Conservation (phyloP, 2,888 invertebrate species). For the Leuctra nigra region DNA sequence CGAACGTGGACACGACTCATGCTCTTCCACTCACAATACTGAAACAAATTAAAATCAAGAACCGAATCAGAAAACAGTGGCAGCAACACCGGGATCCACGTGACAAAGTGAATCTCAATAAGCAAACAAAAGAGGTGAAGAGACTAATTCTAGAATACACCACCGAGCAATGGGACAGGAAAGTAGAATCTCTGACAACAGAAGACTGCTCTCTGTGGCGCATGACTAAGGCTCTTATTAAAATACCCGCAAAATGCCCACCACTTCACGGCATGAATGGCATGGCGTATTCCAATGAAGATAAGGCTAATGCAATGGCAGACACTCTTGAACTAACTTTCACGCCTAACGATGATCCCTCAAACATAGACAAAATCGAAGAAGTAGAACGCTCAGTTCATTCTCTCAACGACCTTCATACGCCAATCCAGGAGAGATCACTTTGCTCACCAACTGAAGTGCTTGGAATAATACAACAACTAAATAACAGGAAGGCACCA, state of each 20-base stretch:
- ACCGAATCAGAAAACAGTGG: not conserved
- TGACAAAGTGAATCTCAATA: not conserved
- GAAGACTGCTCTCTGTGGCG: not conserved
- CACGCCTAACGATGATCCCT: not conserved
- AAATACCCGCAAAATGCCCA: not conserved
- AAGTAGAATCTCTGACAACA: not conserved
- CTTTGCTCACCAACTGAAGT: not conserved
- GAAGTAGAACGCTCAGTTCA: not conserved
- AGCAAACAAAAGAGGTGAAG: not conserved
- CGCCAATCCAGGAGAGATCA: too few species aligned
- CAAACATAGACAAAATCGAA: not conserved
- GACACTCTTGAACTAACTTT: not conserved
- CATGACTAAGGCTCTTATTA: not conserved
- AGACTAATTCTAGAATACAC: not conserved
- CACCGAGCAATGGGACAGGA: not conserved
- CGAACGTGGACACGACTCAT: not conserved
- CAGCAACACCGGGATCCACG: not conserved
- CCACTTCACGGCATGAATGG: not conserved
- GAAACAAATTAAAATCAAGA: not conserved
- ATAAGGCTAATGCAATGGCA: slow-evolving; percentile 7
- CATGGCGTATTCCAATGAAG: not conserved
- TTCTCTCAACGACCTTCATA: too few species aligned
- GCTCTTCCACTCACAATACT: not conserved
- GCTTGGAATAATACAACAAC: not conserved
- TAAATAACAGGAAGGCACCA: not conserved